Conservation (phyloP, 1,140 invertebrate species). For the Tetramorium simillimum region DNA sequence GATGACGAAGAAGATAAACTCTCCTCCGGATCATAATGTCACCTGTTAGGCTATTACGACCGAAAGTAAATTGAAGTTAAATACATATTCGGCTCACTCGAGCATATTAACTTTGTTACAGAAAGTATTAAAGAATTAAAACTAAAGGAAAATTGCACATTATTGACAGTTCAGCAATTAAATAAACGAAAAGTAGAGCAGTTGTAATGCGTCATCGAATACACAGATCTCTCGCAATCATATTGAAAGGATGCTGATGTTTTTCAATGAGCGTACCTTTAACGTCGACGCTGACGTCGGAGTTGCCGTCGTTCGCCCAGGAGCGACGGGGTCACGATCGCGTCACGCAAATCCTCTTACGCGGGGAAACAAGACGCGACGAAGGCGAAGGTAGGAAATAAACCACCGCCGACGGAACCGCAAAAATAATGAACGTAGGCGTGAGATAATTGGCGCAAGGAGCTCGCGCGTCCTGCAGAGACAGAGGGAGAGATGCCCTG, state of each 20-base stretch:
- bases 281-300: neutral
- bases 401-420: neutral
- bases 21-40: no score
- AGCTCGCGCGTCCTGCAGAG: constrained; percentile 65
- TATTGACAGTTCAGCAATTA: neutral
- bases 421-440: constrained; percentile 69
- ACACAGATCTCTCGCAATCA: neutral
- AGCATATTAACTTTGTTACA: neutral
- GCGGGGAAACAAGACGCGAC: neutral
- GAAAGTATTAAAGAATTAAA: neutral
- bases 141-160: neutral
- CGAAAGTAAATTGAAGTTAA: neutral
- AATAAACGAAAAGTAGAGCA: neutral
- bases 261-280: neutral
- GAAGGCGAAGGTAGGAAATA: constrained; percentile 8
- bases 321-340: neutral
- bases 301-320: no score
- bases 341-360: constrained; percentile 54
- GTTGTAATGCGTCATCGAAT: neutral
- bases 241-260: neutral
- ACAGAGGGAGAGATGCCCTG: constrained; percentile 6
- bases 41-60: no score
- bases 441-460: constrained; percentile 78
- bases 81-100: neutral
- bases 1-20: neutral